These are phyloP conservation scores for Actinemys pallida DNA, from an alignment of 2,113 vertebrate species.

Conservation along the genomic window DNA sequence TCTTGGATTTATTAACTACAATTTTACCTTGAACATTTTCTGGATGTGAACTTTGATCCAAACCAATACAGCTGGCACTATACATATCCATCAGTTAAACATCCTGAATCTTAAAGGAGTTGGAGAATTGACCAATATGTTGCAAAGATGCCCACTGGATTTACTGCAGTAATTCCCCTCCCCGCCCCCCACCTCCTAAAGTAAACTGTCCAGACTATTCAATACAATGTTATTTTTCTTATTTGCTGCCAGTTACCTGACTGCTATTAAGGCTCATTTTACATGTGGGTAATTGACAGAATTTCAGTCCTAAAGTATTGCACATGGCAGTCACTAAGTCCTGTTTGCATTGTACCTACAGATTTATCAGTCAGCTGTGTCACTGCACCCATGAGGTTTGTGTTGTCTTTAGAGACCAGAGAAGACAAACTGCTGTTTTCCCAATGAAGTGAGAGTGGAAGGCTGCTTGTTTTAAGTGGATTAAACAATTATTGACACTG, in stretches of 20 bases:
- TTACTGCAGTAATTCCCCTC: not conserved
- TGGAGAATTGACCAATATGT: rapidly evolving
- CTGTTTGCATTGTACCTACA: rapidly evolving
- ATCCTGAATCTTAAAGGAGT: not conserved
- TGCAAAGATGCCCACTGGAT: rapidly evolving
- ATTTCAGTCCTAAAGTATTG: rapidly evolving
- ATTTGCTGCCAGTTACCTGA: not conserved
- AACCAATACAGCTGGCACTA: not conserved
- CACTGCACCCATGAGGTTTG: rapidly evolving
- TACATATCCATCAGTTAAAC: not conserved
- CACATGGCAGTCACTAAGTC: rapidly evolving
- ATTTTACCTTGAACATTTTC: not conserved
- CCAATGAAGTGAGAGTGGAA: not conserved
- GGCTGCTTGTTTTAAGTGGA: constrained; percentile 64
- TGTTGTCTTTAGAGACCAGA: not conserved
- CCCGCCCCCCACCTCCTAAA: not conserved
- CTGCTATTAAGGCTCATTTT: not conserved
- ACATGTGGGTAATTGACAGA: rapidly evolving
- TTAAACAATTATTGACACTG: constrained; percentile 70
- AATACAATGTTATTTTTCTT: rapidly evolving
- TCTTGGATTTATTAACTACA: not conserved
- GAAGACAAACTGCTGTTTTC: constrained; percentile 22
- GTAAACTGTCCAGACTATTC: not conserved
- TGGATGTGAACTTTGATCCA: not conserved
- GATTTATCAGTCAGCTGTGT: rapidly evolving